Base-by-base conservation (phyloP, 2,113 vertebrate species). In the Rhinoderma darwinii region DNA sequence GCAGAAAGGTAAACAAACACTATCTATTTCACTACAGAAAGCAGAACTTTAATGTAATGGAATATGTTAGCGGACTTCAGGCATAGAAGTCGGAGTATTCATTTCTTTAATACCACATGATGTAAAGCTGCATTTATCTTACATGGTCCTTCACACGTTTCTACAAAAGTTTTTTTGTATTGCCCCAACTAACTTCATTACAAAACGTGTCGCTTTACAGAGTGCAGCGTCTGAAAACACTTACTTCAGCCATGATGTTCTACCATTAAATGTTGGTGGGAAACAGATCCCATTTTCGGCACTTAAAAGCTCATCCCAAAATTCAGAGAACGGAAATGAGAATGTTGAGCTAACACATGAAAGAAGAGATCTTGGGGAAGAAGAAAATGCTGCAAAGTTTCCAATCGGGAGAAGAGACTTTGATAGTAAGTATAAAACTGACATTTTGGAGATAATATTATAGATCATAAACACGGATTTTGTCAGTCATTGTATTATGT, bases 361-460 rank as follows among this genome's bases (percentile, higher is more conserved):
- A 92, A 93, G 92, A 73, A 92, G 94, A 92, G 94, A 94, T 78
- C 92, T 88, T 51, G 89, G 83, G 39, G 90, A 93, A 79, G 94
- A 94, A 91, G 93, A 95, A 92, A 93, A 94, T 74, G 89, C 91
- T 84, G 90, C 90, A 91, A 94, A 94, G 88, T 91, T 96, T 84
- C 93, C 95, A 20, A 91, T 96, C 88, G 93, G 93, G 90, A 95
- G 94, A 89, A 93, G 94, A 92, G 94, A 98, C 93, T 93, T 96
- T 84, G 95, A 97, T 88, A 91, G 97, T 97, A 92, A 96, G 95
- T 93, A 88, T 83, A 30, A 25, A 30, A 22, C 20, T 3, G 25
- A 43, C 22, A 27, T 41, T 74, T 74, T 74, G 20, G 2, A 74
- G 8, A 7, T 12, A 63, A n/a, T n/a, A n/a, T n/a, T n/a, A n/a